Base-by-base conservation (phyloP, 2,113 vertebrate species). In the Xenopus borealis region DNA sequence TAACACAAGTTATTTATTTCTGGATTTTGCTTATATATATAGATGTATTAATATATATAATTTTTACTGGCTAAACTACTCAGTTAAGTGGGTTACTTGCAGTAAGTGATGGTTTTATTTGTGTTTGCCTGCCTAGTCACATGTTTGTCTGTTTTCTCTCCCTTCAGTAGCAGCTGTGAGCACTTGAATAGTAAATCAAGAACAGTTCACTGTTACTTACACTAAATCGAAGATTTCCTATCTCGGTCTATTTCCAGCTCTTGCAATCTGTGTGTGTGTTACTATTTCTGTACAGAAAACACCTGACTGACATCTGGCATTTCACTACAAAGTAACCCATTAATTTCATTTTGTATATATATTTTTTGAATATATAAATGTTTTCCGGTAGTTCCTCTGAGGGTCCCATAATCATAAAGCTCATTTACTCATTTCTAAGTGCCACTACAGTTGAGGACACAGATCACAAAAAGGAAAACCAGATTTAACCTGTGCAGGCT, bases 171-270 rank as follows among this genome's bases (percentile, higher is more conserved):
- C 85, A 86, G 89, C 87, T 86, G 84, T 74, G 72, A 73, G 80
- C 80, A 77, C 78, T 83, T 88, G 85, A 87, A 88, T 85, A 86
- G 85, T 86, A 83, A 87, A 85, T 88, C 86, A 87, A 85, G 83
- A 80, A 81, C 86, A 70, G 74, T 64, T 70, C 67, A 77, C 74
- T 77, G 74, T 77, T 77, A 76, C 66, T 76, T 76, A 77, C 74
- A 77, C 74, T 77, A 81, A 82, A 85, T 81, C 82, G 86, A 81
- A 87, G 78, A 73, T 52, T 79, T 69, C 68, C 57, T 53, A 79
- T 52, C 66, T 79, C 80, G 70, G 75, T 82, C 79, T 78, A 67
- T 78, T 81, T 82, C 78, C 52, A 70, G 81, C 79, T 30, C n/a
- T 82, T 81, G 83, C 53, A 44, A 71, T 79, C 73, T 75, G 79